Percentiles rank a stretch among this genome's conserved stretches.
phyloP scores from a whole-genome alignment of 2,797 vertebrate species.

The Halcyon smyrnensis region DNA sequence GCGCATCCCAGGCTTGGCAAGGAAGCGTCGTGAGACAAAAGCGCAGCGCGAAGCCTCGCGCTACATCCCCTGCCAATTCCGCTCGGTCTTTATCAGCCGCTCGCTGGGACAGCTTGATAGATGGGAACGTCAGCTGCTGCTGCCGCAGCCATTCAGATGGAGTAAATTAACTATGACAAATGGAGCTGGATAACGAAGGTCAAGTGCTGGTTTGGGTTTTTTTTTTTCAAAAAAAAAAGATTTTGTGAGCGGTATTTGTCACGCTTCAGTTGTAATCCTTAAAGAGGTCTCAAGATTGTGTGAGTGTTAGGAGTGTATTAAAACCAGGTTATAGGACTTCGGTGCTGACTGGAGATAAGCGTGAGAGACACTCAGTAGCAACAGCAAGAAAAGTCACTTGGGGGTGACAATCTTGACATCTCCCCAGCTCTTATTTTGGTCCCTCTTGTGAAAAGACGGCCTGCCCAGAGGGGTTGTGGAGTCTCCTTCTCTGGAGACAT shows the following conservation, averaged over 20 bases:
- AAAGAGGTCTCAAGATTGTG: neutral
- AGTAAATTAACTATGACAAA: slow-evolving; percentile 12
- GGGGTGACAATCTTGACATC: accelerated
- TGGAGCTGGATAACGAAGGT: neutral
- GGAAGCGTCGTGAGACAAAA: neutral
- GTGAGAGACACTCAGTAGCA: accelerated
- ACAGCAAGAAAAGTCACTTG: neutral
- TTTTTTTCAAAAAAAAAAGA: neutral
- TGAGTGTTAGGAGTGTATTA: neutral
- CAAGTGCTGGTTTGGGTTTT: neutral
- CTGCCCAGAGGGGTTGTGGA: too few relatives aligned
- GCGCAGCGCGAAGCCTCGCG: neutral
- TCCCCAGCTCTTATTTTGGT: neutral
- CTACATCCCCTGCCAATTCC: neutral
- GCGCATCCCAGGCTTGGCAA: neutral
- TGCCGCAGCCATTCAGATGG: neutral
- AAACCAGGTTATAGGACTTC: neutral
- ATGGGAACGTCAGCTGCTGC: neutral
- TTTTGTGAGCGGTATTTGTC: neutral
- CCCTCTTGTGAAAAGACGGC: neutral
- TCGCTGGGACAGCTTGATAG: neutral
- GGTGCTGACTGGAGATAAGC: neutral
- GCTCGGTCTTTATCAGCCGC: neutral
- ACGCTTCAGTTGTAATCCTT: neutral
- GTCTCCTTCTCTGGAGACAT: too few relatives aligned